Evolutionary conservation across 2,888 invertebrate genomes (phyloP).

Genomic region (Dorcus hopei): DNA sequence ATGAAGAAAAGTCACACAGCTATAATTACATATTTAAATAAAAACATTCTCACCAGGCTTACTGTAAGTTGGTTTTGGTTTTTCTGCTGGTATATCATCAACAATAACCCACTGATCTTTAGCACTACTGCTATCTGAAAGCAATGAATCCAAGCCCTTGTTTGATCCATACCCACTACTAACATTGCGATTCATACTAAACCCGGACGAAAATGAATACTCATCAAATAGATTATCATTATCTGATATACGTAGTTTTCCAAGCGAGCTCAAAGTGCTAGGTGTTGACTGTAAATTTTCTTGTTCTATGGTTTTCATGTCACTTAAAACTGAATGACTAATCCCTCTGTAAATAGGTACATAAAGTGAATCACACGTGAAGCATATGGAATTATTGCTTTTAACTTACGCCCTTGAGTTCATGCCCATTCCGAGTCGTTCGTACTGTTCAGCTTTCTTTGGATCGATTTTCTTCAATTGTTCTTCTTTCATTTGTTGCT

Average conservation of each 20-base stretch:
- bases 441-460: slow-evolving; percentile 81
- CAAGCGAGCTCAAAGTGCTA: slow-evolving; percentile 47
- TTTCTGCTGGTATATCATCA: slow-evolving; percentile 13
- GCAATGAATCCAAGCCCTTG: slow-evolving; percentile 32
- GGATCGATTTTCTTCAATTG: slow-evolving; percentile 72
- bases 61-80: slow-evolving; percentile 15
- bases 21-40: background rate
- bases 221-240: slow-evolving; percentile 56
- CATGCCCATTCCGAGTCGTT: slow-evolving; percentile 92
- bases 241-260: slow-evolving; percentile 42
- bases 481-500: slow-evolving; percentile 69
- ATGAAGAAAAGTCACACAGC: background rate
- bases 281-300: slow-evolving; percentile 57
- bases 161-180: slow-evolving; percentile 28
- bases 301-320: slow-evolving; percentile 91
- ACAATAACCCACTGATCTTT: slow-evolving; percentile 50
- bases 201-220: slow-evolving; percentile 53
- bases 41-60: slow-evolving; percentile 7
- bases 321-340: slow-evolving; percentile 83
- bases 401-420: slow-evolving; percentile 52
- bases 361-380: slow-evolving; percentile 8
- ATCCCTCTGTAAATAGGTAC: slow-evolving; percentile 54
- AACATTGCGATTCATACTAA: slow-evolving; percentile 59
- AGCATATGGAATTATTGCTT: background rate
- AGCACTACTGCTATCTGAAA: slow-evolving; percentile 29